phyloP scores from a whole-genome alignment of 2,113 vertebrate species.

The Oreocharis arfaki region DNA sequence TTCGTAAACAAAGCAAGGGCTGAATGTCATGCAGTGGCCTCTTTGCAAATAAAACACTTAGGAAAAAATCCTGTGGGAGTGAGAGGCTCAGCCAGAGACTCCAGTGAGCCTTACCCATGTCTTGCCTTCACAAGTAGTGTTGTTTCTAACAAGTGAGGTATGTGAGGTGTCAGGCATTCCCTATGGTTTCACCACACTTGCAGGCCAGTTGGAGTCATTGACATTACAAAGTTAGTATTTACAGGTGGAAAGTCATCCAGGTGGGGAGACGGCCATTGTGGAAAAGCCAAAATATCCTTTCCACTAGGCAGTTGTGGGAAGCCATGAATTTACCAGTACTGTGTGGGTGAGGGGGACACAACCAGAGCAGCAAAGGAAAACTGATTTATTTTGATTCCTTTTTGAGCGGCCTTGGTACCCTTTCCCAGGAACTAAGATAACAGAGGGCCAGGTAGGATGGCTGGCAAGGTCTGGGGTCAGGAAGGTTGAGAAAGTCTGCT shows the following conservation, averaged over 20 bases:
- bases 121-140: not conserved
- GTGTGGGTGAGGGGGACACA: not conserved
- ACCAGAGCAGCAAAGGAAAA: not conserved
- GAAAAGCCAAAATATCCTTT: not conserved
- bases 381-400: not conserved
- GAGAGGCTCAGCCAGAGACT: not conserved
- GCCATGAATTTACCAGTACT: not conserved
- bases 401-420: not conserved
- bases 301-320: not conserved
- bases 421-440: not conserved
- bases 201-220: not conserved
- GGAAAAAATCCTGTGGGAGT: not conserved
- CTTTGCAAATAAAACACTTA: conserved; percentile 23
- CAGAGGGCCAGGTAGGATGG: not conserved
- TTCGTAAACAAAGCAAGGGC: conserved; percentile 12
- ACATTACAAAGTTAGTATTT: conserved; percentile 27
- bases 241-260: not conserved
- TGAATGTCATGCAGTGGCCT: conserved; percentile 29
- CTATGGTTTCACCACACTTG: not conserved
- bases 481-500: not conserved
- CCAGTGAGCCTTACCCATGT: not conserved
- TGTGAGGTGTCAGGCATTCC: not conserved
- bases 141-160: not conserved
- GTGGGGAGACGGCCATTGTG: not conserved
- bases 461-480: not conserved